A percentile compares a stretch with the other conserved stretches of the same genome.
These are phyloP conservation scores for Graphium colonna DNA, from an alignment of 2,888 invertebrate species.

Conservation along the genomic window DNA sequence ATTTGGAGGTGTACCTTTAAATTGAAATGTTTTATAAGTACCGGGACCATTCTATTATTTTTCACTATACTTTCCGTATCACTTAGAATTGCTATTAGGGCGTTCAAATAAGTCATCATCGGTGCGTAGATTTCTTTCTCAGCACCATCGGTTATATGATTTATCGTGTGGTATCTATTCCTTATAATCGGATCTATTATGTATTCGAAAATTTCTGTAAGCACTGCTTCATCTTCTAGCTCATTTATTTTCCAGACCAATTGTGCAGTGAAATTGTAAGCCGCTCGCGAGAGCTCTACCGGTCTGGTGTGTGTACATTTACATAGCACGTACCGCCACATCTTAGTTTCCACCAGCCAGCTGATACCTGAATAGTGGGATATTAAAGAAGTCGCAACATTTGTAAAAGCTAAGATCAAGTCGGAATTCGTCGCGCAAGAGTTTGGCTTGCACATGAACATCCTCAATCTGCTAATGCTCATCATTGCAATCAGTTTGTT, in stretches of 20 bases:
- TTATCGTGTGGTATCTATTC: slow-evolving; percentile 4
- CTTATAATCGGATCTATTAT: slow-evolving; percentile 77
- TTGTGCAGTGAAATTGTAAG: slow-evolving; percentile 81
- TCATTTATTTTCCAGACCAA: slow-evolving; percentile 79
- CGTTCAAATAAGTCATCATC: slow-evolving; percentile 28
- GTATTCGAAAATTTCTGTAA: slow-evolving; percentile 68
- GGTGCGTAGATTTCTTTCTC: slow-evolving; percentile 7
- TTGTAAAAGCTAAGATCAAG: slow-evolving; percentile 32
- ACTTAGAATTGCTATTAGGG: neutral
- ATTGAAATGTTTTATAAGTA: slow-evolving; percentile 25
- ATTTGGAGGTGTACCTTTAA: slow-evolving; percentile 18
- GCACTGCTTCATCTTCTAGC: slow-evolving; percentile 60
- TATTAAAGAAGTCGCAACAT: slow-evolving; percentile 32
- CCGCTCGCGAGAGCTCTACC: slow-evolving; percentile 84
- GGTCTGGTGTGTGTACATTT: slow-evolving; percentile 84
- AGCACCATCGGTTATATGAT: slow-evolving; percentile 6
- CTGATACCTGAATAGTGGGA: slow-evolving; percentile 76
- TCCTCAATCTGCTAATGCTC: slow-evolving; percentile 24
- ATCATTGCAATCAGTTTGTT: slow-evolving; percentile 35
- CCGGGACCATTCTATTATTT: slow-evolving; percentile 24
- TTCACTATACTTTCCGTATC: neutral
- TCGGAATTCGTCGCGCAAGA: slow-evolving; percentile 24
- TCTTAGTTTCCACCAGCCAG: slow-evolving; percentile 81
- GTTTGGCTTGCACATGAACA: slow-evolving; percentile 22
- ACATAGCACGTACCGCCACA: slow-evolving; percentile 84